phyloP scores from a whole-genome alignment of 2,888 invertebrate genomes.

The Tanytarsus gracilentus region DNA sequence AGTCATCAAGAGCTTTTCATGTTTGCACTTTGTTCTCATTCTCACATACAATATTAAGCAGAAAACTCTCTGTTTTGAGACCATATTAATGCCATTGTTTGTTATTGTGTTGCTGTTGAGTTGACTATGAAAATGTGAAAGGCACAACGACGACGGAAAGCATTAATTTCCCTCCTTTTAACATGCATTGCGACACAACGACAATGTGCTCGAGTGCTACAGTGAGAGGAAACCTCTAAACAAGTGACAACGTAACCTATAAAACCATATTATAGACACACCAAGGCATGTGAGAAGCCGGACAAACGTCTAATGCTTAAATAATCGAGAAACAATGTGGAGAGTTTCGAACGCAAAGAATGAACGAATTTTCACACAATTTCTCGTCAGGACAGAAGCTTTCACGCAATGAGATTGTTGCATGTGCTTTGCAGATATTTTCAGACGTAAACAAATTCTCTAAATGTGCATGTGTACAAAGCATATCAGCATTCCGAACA shows the following conservation, averaged over 20 bases:
- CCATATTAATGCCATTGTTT: too few relatives aligned
- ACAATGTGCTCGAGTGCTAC: too few relatives aligned
- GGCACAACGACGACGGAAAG: too few relatives aligned
- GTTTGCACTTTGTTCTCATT: conserved; percentile 6
- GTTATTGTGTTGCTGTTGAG: too few relatives aligned
- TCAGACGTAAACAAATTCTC: background rate
- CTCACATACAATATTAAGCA: too few relatives aligned
- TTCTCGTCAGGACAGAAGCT: conserved; percentile 1
- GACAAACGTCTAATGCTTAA: background rate
- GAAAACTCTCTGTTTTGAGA: too few relatives aligned
- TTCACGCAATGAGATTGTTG: background rate
- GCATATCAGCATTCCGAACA: background rate
- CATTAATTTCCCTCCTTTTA: too few relatives aligned
- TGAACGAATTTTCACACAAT: too few relatives aligned
- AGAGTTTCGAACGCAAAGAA: too few relatives aligned
- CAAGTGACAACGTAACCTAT: conserved; percentile 32
- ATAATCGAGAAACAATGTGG: conserved; percentile 1
- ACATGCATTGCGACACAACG: too few relatives aligned
- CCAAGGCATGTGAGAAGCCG: background rate
- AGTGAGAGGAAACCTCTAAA: conserved; percentile 32
- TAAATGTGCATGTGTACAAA: background rate
- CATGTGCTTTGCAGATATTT: background rate
- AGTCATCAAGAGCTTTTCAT: conserved; percentile 17
- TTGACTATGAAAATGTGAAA: too few relatives aligned
- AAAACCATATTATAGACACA: conserved; percentile 28